Base-by-base conservation (phyloP, 2,888 invertebrate genomes). In the Tribolium freemani region DNA sequence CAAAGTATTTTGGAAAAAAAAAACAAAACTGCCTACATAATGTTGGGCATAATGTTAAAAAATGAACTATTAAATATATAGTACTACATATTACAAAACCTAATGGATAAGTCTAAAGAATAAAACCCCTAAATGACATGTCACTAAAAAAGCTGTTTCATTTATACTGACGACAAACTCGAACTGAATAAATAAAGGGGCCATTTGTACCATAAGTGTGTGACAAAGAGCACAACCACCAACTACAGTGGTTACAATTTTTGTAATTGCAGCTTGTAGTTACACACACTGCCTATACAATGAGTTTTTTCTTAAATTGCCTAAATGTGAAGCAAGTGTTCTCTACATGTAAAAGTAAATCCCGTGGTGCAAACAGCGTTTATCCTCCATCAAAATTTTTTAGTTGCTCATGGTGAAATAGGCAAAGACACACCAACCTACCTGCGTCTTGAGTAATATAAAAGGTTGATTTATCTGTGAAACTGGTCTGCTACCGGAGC, bases 391-490 rank as follows among this genome's bases (percentile, higher is more conserved):
- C 44, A 45, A 64, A 64, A 64, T 70, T 63, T 69, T 70, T 70
- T 70, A 56, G 57, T 56, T 13, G 60, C 46, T 50, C 63, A 63
- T 58, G 58, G 64, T 71, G 56, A 56, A 71, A 58, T 71, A 51
- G 66, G 51, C 53, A 58, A 70, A 75, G 72, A 74, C 61, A 69
- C 63, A 60, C 11, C 70, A 61, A 58, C 72, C 77, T 79, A 79
- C 79, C 81, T 80, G 79, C 73, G 76, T 74, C 75, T 71, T 72
- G 73, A 69, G 78, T 73, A 78, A 56, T 64, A 80, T 81, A 82
- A 81, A 81, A 78, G 79, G 74, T 75, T 83, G 83, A 83, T 83
- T 83, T 83, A 83, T 83, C 74, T 77, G 72, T 76, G 78, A 80
- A 78, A 77, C 79, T 77, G 77, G 80, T 72, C 74, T 74, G 80